phyloP scores from a whole-genome alignment of 2,888 invertebrate genomes.

The Leptinotarsa juncta region DNA sequence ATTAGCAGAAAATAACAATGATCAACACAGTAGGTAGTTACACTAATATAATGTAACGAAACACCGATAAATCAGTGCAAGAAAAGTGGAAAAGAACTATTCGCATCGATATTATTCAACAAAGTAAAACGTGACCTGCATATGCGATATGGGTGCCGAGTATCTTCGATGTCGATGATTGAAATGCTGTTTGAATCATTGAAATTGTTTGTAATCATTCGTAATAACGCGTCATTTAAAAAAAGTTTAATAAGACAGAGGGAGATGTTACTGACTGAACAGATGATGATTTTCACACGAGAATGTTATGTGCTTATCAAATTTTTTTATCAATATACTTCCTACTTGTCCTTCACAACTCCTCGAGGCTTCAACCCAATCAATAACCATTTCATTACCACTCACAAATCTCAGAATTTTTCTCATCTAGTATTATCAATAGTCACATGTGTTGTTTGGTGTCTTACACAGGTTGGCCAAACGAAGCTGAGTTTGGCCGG shows the following conservation, averaged over 20 bases:
- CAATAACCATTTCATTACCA: too few species aligned
- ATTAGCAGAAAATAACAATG: slow-evolving; percentile 26
- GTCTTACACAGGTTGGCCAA: too few species aligned
- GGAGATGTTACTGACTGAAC: too few species aligned
- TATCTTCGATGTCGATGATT: slow-evolving; percentile 10
- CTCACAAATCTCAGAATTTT: too few species aligned
- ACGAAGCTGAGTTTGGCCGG: too few species aligned
- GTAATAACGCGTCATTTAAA: background rate
- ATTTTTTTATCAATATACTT: too few species aligned
- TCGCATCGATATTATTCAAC: slow-evolving; percentile 24
- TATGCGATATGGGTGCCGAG: slow-evolving; percentile 12
- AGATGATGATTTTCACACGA: too few species aligned
- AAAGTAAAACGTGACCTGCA: slow-evolving; percentile 22
- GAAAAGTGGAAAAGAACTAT: slow-evolving; percentile 20
- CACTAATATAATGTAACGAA: slow-evolving; percentile 23
- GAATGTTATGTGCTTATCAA: too few species aligned
- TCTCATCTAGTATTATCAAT: too few species aligned
- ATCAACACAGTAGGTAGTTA: slow-evolving; percentile 18
- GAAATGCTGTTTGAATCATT: slow-evolving; percentile 6
- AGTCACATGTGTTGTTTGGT: too few species aligned
- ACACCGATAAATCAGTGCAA: slow-evolving; percentile 15
- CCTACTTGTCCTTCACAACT: too few species aligned
- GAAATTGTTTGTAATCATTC: slow-evolving; percentile 6
- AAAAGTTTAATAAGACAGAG: background rate
- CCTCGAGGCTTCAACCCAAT: too few species aligned